Conservation (phyloP, 2,797 vertebrate genomes). For the Sebastes cheni region DNA sequence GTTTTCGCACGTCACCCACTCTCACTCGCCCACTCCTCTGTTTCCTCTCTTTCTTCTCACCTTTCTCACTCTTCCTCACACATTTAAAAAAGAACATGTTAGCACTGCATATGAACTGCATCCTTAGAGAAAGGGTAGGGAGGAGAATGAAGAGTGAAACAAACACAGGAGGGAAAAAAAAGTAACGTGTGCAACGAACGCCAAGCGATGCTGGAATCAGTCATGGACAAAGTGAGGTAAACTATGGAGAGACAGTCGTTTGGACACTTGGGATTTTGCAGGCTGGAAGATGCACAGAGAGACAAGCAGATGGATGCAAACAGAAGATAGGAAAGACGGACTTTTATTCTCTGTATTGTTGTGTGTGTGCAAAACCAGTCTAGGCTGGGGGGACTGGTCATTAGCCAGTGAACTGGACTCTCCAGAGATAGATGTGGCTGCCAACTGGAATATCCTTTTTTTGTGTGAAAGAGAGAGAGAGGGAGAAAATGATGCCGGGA, state of each 20-base stretch:
- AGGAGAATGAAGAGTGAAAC: not conserved
- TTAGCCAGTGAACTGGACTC: conserved; percentile 49
- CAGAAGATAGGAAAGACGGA: conserved; percentile 25
- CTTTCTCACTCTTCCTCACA: not conserved
- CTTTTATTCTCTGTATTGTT: conserved; percentile 14
- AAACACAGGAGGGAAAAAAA: not conserved
- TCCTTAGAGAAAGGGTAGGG: not conserved
- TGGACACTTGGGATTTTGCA: conserved; percentile 18
- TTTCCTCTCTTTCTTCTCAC: conserved; percentile 30
- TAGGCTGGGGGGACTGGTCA: conserved; percentile 30
- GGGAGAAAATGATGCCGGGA: conserved; percentile 9
- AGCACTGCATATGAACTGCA: conserved; percentile 11
- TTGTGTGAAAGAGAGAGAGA: not conserved
- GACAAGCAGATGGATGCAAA: conserved; percentile 43
- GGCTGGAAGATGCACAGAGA: conserved; percentile 24
- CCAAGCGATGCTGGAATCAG: not conserved
- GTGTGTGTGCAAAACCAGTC: conserved; percentile 38
- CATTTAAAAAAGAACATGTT: conserved; percentile 2
- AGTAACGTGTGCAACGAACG: not conserved
- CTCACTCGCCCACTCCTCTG: conserved; percentile 9
- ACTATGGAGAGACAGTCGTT: conserved; percentile 1
- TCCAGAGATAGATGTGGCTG: conserved; percentile 36
- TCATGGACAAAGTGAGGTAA: not conserved
- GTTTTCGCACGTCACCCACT: conserved; percentile 41
- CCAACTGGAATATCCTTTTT: conserved; percentile 21